Conservation (phyloP, 2,888 invertebrate species). For the Nowickia ferox region DNA sequence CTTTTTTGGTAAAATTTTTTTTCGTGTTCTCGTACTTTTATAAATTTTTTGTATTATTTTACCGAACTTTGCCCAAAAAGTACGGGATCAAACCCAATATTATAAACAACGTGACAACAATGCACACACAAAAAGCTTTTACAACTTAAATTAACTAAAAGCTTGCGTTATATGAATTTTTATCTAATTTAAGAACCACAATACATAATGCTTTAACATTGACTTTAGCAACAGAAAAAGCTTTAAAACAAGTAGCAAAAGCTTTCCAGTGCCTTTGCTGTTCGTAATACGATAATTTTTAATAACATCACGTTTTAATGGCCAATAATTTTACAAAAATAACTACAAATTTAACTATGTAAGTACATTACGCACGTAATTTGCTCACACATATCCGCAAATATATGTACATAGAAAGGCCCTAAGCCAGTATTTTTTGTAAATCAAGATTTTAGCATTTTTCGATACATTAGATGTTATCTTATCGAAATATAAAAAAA, state of each 20-base stretch:
- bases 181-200: conserved; percentile 1
- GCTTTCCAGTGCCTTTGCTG: not conserved
- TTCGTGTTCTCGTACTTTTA: no score
- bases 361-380: not conserved
- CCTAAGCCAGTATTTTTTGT: no score
- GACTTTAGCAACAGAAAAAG: not conserved
- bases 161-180: not conserved
- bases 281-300: conserved; percentile 12
- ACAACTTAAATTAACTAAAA: not conserved
- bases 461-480: no score
- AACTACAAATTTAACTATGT: not conserved
- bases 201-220: not conserved
- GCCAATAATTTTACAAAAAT: conserved; percentile 14
- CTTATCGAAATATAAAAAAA: no score
- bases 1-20: no score
- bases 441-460: no score
- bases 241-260: not conserved
- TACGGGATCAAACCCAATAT: no score
- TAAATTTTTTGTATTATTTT: no score
- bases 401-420: no score
- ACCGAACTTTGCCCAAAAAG: no score
- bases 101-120: no score
- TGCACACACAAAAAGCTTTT: not conserved
- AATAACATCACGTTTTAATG: conserved; percentile 42
- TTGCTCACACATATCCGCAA: no score